Conservation (phyloP, 2,888 invertebrate species). For the Metalampra italica region DNA sequence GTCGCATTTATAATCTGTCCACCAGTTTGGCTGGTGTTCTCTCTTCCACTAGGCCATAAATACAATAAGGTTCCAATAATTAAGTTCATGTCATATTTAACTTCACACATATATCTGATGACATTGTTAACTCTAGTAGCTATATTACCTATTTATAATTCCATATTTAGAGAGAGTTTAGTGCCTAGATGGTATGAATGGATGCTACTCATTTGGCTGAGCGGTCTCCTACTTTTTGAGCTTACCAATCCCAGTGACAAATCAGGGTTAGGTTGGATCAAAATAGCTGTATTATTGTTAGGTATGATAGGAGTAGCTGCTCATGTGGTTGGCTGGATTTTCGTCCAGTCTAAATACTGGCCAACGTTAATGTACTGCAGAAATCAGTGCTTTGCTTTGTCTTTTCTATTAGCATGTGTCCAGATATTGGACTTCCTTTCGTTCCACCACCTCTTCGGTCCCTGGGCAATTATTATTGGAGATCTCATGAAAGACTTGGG, state of each 20-base stretch:
- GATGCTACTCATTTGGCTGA: constrained; percentile 95
- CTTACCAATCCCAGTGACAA: constrained; percentile 98
- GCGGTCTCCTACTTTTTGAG: constrained; percentile 96
- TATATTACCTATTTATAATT: constrained; percentile 90
- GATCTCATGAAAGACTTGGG: constrained; percentile 95
- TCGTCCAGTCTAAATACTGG: constrained; percentile 84
- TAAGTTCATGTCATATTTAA: constrained; percentile 99
- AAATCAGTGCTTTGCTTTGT: constrained; percentile 97
- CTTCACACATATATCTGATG: constrained; percentile 99
- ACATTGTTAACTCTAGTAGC: constrained; percentile 93
- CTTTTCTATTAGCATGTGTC: constrained; percentile 96
- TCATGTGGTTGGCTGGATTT: constrained; percentile 89
- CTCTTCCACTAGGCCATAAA: constrained; percentile 95
- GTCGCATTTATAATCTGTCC: constrained; percentile 95
- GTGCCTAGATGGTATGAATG: constrained; percentile 98
- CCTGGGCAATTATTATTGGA: constrained; percentile 99
- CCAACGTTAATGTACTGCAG: constrained; percentile 94
- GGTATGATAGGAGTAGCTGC: constrained; percentile 94
- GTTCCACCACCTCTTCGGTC: constrained; percentile 99
- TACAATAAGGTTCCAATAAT: constrained; percentile 99
- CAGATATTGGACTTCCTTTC: constrained; percentile 98
- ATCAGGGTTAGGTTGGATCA: constrained; percentile 97
- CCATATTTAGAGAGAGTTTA: constrained; percentile 87
- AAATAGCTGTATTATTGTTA: constrained; percentile 90
- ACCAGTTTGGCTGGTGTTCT: constrained; percentile 97